Evolutionary conservation across 1,140 invertebrate genomes (phyloP), one percentile per base, ranked within the genome.

Genomic region (Papilio dardanus): DNA sequence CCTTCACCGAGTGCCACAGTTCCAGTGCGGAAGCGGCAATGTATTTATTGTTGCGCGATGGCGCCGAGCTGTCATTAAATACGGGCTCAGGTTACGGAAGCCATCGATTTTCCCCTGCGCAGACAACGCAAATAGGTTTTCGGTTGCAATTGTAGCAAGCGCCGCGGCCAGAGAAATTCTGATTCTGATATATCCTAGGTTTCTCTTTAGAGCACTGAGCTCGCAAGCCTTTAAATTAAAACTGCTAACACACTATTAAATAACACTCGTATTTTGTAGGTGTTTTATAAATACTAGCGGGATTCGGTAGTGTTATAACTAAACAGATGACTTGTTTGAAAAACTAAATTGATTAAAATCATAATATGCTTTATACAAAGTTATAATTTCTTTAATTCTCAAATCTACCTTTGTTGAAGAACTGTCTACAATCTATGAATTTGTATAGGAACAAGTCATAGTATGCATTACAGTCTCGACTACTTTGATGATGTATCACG

Each of bases 51-150:
- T 31, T 14, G 62, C 50, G 68, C 42, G 42, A 69, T 77, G 42
- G 31, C 66, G 65, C 37, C 71, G 65, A 46, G 65, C 77, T 75
- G 71, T 74, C 71, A 67, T 12, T 10, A 58, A 28, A 68, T 46
- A 68, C 65, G 30, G 33, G 19, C 46, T 54, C 46, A 10, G 3
- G 19, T 54, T 21, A 54, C n/a, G 46, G 21, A 24, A 21, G 50
- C 50, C 10, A 58, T 58, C 50, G 50, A 58, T 58, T 58, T 58
- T 58, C 21, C 21, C 50, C 19, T 14, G 28, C 24, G 50, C 50
- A 58, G 50, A 24, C 50, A 24, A 58, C 50, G 50, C 50, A 24
- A 24, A 58, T 58, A 5, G 7, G 7, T 58, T 58, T 28, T 28
- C 10, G 24, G 50, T 10, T 24, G 21, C 21, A 54, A 28, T 24